Evolutionary conservation across 2,888 invertebrate species (phyloP).

Genomic region (Ornithoptera alexandrae): DNA sequence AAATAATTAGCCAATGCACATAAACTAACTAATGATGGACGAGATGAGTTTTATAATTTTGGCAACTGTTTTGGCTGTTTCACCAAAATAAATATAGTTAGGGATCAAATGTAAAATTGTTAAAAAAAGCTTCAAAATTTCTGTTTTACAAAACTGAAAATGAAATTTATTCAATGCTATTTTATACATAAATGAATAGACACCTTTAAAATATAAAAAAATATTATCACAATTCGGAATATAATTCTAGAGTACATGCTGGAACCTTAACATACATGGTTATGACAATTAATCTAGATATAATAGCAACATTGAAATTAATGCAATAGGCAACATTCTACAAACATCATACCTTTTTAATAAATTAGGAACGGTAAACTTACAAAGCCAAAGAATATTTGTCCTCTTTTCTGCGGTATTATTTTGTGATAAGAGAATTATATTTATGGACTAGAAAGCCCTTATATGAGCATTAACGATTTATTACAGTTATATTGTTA

Average conservation of each 20-base stretch:
- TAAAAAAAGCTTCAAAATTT: not conserved
- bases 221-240: constrained; percentile 65
- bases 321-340: constrained; percentile 48
- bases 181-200: constrained; percentile 23
- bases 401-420: constrained; percentile 1
- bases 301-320: constrained; percentile 35
- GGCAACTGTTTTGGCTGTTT: constrained; percentile 75
- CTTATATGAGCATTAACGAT: constrained; percentile 21
- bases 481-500: constrained; percentile 9
- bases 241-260: constrained; percentile 55
- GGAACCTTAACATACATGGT: constrained; percentile 42
- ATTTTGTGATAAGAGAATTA: constrained; percentile 41
- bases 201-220: constrained; percentile 18
- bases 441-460: constrained; percentile 57
- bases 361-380: constrained; percentile 49
- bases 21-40: constrained; percentile 47
- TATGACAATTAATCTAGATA: constrained; percentile 39
- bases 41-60: constrained; percentile 61
- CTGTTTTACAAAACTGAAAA: not conserved
- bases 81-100: constrained; percentile 53
- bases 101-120: not conserved
- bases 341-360: constrained; percentile 40
- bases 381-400: constrained; percentile 53
- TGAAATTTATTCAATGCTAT: not conserved
- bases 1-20: constrained; percentile 42